A percentile compares a stretch with the other conserved stretches of the same genome.
These are phyloP conservation scores for Astropecten irregularis DNA, from an alignment of 53 echinoderm and acorn worm species.

Conservation along the genomic window DNA sequence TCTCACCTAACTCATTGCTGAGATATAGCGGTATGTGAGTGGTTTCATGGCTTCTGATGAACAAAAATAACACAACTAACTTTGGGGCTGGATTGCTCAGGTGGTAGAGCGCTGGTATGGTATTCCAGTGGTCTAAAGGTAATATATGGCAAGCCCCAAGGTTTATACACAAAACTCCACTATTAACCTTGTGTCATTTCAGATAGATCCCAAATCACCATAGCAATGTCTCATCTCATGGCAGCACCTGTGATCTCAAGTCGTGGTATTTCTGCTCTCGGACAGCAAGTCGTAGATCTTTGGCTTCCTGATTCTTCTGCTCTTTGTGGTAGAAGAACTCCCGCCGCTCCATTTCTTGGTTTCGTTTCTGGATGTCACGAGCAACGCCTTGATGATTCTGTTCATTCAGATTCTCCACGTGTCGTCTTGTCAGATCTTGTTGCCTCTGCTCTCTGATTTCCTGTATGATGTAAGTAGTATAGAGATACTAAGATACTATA, in stretches of 20 bases:
- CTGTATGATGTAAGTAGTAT: conserved; percentile 45
- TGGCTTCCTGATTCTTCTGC: conserved; percentile 78
- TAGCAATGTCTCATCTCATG: conserved; percentile 38
- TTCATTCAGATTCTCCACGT: conserved; percentile 68
- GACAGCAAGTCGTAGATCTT: conserved; percentile 84
- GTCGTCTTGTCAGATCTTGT: conserved; percentile 62
- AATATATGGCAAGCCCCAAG: no score
- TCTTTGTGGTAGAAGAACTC: conserved; percentile 78
- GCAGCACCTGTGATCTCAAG: conserved; percentile 91
- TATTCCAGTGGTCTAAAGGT: no score
- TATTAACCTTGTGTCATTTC: no score
- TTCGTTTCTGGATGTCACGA: conserved; percentile 73
- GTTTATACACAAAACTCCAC: no score
- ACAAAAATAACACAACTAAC: no score
- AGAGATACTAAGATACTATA: not conserved
- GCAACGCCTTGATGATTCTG: conserved; percentile 65
- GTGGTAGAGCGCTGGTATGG: no score
- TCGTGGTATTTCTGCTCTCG: conserved; percentile 75
- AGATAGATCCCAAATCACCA: no score
- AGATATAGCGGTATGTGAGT: no score
- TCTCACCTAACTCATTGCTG: no score
- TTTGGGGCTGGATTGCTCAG: no score
- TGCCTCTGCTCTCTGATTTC: conserved; percentile 79
- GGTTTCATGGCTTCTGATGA: no score
- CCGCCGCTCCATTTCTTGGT: conserved; percentile 70